Evolutionary conservation across 2,797 vertebrate species (phyloP).

Genomic region (Pogonophryne albipinna): DNA sequence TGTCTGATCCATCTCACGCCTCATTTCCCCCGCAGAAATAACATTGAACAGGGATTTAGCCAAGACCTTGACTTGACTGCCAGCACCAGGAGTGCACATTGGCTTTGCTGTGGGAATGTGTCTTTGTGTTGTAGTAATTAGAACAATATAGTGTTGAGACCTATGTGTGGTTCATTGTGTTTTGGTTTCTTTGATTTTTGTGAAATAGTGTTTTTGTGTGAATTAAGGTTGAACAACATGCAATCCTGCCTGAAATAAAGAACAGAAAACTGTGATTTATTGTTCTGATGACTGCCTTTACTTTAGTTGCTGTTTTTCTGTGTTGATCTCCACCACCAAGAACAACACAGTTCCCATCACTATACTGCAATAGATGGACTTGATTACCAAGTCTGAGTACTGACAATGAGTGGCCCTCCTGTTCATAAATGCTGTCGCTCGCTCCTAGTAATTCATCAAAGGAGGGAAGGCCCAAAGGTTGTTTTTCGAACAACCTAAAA

Average conservation of each 20-base stretch:
- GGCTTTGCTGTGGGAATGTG: constrained; percentile 32
- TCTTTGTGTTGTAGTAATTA: neutral
- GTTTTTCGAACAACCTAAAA: neutral
- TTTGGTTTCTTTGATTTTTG: constrained; percentile 18
- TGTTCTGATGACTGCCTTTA: constrained; percentile 16
- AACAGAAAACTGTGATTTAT: constrained; percentile 23
- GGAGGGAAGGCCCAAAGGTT: neutral
- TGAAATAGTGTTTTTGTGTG: neutral
- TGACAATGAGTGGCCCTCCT: constrained; percentile 34
- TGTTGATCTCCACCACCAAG: constrained; percentile 11
- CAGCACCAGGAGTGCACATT: constrained; percentile 45
- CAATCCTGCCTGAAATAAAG: constrained; percentile 21
- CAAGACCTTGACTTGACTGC: constrained; percentile 74
- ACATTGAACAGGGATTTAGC: constrained; percentile 77
- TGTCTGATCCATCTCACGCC: constrained; percentile 71
- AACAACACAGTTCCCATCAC: constrained; percentile 5
- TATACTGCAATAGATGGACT: constrained; percentile 33
- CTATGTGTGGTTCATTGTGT: neutral
- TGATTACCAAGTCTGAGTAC: constrained; percentile 32
- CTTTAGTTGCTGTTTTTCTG: constrained; percentile 13
- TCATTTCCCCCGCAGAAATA: constrained; percentile 67
- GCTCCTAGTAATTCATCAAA: constrained; percentile 24
- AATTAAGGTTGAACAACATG: neutral
- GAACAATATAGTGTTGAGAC: neutral
- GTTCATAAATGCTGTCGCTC: neutral